Evolutionary conservation across 2,888 invertebrate genomes (phyloP), one percentile per base, ranked within the genome.

Genomic region (Ecliptopera silaceata): DNA sequence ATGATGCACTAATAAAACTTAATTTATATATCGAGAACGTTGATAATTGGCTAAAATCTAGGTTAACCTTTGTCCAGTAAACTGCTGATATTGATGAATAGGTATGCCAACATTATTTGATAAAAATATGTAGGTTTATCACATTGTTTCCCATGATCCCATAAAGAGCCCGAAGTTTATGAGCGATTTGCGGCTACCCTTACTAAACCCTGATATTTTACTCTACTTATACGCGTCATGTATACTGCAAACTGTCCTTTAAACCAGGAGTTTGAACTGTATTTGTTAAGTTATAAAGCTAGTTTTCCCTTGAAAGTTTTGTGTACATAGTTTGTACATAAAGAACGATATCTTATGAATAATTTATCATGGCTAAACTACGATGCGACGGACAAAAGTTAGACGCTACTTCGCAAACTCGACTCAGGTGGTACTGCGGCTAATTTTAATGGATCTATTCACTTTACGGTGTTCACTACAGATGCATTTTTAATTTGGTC

Each of bases 381-480:
- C 63, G 47, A 56, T 42, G 38, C 36, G 51, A 57, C 51, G 61
- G 59, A 61, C 62, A 56, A 62, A 70, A 67, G 63, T 70, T 65
- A 59, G 52, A 48, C 48, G 51, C 39, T 62, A 59, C 62, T 61
- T 61, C 46, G 43, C 50, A 22, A 57, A 59, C 44, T 65, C n/a
- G 65, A 32, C 68, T 60, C 72, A 71, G 72, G 72, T 72, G 70
- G 43, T 49, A 54, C 47, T 46, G 29, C 39, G 47, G 43, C 51
- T 65, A 65, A 69, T 66, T 63, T 66, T 69, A 69, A 72, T 70
- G 68, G 64, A 66, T 66, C 55, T 62, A 64, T 65, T 63, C 61
- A 63, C 62, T 68, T 63, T 61, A 61, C 55, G 5, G 17, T 36
- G 34, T 36, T 47, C 6, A 42, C 42, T n/a, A 12, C 8, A 44